These are phyloP conservation scores for Philopedon plagiatum DNA, from an alignment of 2,888 invertebrate genomes.

Conservation along the genomic window DNA sequence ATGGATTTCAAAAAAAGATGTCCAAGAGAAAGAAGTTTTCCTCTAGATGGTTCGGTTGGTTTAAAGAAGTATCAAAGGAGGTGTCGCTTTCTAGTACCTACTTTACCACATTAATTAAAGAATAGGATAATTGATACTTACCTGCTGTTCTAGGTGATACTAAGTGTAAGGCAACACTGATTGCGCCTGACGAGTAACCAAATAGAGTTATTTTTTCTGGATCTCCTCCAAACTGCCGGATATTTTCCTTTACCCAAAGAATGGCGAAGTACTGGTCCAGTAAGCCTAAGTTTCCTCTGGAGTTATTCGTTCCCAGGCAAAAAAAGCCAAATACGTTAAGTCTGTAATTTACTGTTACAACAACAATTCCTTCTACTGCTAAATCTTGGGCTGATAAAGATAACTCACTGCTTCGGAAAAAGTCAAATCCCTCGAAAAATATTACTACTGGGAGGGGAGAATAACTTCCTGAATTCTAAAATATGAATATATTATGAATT, in stretches of 20 bases:
- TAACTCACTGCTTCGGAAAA: conserved; percentile 69
- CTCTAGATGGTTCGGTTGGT: no score
- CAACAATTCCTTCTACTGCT: conserved; percentile 79
- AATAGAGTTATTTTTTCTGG: conserved; percentile 83
- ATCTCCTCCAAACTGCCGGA: conserved; percentile 86
- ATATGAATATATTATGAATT: no score
- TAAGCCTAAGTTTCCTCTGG: conserved; percentile 88
- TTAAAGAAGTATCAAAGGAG: no score
- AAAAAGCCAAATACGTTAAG: conserved; percentile 81
- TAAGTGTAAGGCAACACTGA: conserved; percentile 78
- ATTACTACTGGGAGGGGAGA: conserved; percentile 78
- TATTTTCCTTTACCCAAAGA: conserved; percentile 83
- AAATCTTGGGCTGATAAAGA: conserved; percentile 78
- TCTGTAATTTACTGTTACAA: conserved; percentile 80
- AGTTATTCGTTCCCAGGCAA: conserved; percentile 71
- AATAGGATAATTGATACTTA: conserved; percentile 56
- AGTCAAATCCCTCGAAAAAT: conserved; percentile 78
- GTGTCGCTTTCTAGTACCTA: no score
- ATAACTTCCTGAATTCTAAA: conserved; percentile 61
- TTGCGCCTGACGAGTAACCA: conserved; percentile 87
- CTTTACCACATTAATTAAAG: background rate
- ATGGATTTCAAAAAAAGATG: no score
- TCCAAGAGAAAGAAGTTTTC: no score
- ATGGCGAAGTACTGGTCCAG: conserved; percentile 89
- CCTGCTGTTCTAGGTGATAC: conserved; percentile 78